Evolutionary conservation across 1,140 invertebrate species (phyloP), one percentile per base, ranked within the genome.

Genomic region (Cyrtorhinus lividipennis): DNA sequence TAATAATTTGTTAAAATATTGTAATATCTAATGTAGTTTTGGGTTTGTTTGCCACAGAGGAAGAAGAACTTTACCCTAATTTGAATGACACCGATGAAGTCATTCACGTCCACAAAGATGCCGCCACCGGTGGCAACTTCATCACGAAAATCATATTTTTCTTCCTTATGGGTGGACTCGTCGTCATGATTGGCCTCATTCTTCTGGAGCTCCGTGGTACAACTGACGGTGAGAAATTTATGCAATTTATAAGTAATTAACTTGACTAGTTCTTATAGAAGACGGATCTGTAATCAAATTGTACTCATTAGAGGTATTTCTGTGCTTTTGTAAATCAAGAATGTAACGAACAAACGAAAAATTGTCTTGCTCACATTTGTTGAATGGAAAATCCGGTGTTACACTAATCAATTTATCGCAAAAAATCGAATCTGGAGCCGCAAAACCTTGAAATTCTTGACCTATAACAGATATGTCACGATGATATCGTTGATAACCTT

Each of bases 121-220:
- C 78, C 65, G 79, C 80, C 10, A 86, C 83, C 15, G 86, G 85
- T 45, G 87, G 86, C 25, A 85, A 87, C 69, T 83, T 87, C 78
- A 87, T 85, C 72, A 85, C 87, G 5, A 88, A 87, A 75, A 81
- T 90, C 45, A 77, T 90, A 64, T 91, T 91, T 73, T 88, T 90
- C 69, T 73, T 80, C 1, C 70, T 90, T 13, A 76, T 90, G 48
- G 81, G 81, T 22, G 78, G 81, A 59, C 76, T 91, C 22, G 74
- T 83, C 66, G 80, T 84, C 30, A 75, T 87, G 15, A 81, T 88
- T 69, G 84, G 85, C 60, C 70, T 90, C 46, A 87, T 90, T 64
- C 84, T 90, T 66, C 74, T 87, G 56, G 86, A 90, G 74, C 82
- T 88, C 69, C 80, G 84, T 69, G 87, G 86, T 30, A 76, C 83